Evolutionary conservation across 2,888 invertebrate species (phyloP), one percentile per base, ranked within the genome.

Genomic region (Anodontia alba): DNA sequence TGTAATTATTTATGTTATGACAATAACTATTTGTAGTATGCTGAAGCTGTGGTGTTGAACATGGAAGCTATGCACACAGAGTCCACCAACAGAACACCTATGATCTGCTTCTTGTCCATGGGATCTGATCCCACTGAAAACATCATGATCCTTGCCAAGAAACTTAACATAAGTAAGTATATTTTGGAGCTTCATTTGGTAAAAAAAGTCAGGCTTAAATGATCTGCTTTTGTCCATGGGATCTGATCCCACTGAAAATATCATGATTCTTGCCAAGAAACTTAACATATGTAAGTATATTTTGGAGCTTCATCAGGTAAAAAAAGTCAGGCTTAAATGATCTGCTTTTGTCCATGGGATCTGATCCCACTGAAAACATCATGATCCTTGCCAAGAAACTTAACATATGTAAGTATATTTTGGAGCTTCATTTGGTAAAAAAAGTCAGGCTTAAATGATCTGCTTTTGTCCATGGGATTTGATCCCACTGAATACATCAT

Each of bases 81-180:
- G 95, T 98, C 98, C 0, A 97, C 98, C 93, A 97, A 97, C 0
- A 96, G 97, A 42, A 97, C 97, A 0, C 99, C 99, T 0, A 96
- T 99, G 31, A 97, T 98, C 88, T 99, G 99, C 91, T 97, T 99
- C 89, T 95, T 99, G 26, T 98, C 98, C 0, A 98, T 98, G 90
- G 99, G 99, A 0, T 98, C 98, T 0, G 99, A 99, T 95, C 99
- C 99, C 0, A 98, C 98, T n/a, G 97, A 97, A 15, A 98, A 98
- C 95, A 98, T 99, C 85, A 97, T 97, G 54, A 95, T 96, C 15
- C 95, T 99, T 69, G 98, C 99, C 0, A 99, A 98, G 95, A 95
- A 96, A 78, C 73, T 86, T n/a, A 80, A 80, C 62, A 68, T 69
- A 10, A 76, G 98, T 98, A 95, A 96, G 96, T 94, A 12, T 38